phyloP scores from a whole-genome alignment of 2,888 invertebrate genomes.

The Andrena chrysosceles region DNA sequence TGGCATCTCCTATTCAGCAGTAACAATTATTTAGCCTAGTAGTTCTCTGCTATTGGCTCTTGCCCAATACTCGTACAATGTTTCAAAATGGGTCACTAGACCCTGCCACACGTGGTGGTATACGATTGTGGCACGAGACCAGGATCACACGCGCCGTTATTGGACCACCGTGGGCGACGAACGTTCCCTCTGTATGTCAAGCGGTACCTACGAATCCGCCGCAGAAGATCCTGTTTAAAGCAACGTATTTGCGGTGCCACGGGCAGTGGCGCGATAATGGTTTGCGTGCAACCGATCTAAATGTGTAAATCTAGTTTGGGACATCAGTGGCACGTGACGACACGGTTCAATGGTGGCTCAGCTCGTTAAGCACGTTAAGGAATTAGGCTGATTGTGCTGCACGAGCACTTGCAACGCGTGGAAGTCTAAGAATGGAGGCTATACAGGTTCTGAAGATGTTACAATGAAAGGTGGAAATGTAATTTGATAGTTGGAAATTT shows the following conservation, averaged over 20 bases:
- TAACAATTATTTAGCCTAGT: constrained; percentile 5
- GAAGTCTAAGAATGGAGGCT: neutral
- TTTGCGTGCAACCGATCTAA: constrained; percentile 51
- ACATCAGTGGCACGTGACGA: constrained; percentile 1
- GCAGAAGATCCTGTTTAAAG: constrained; percentile 45
- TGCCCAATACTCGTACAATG: neutral
- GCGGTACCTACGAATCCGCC: constrained; percentile 27
- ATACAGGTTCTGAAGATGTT: no score
- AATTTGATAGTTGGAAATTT: no score
- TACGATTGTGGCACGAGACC: constrained; percentile 39
- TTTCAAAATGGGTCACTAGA: constrained; percentile 41
- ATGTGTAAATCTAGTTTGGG: constrained; percentile 52
- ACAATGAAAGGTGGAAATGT: no score
- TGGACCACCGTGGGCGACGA: constrained; percentile 7
- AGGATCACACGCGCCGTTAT: constrained; percentile 45
- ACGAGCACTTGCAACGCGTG: neutral
- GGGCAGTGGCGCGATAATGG: constrained; percentile 43
- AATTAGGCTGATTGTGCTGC: neutral
- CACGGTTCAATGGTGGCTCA: neutral
- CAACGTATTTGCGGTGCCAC: constrained; percentile 37
- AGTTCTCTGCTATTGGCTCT: neutral
- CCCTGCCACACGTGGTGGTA: constrained; percentile 9
- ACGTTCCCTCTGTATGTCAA: constrained; percentile 29
- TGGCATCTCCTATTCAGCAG: neutral
- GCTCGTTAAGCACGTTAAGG: neutral